These are phyloP conservation scores for Acrobasis suavella DNA, from an alignment of 2,888 invertebrate genomes.

Conservation along the genomic window DNA sequence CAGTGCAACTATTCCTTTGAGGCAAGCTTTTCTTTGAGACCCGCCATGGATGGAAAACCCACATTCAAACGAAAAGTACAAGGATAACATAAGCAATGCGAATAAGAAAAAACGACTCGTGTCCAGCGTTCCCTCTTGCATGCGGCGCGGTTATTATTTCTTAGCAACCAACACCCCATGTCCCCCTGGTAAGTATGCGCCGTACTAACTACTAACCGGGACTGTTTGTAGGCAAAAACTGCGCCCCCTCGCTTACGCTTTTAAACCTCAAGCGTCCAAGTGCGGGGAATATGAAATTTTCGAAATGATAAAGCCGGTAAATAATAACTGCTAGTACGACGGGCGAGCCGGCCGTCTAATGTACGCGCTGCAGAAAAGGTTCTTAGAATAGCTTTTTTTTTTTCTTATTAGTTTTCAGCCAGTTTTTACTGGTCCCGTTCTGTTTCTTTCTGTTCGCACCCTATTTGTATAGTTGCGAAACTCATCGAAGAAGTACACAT, in stretches of 20 bases:
- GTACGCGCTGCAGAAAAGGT: conserved; percentile 55
- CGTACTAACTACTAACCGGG: conserved; percentile 62
- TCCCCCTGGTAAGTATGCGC: conserved; percentile 62
- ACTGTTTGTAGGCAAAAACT: conserved; percentile 76
- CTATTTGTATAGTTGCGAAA: too few relatives aligned
- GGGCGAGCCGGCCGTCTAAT: conserved; percentile 69
- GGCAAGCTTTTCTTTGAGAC: conserved; percentile 3
- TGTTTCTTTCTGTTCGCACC: too few relatives aligned
- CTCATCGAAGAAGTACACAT: too few relatives aligned
- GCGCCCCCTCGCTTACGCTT: conserved; percentile 72
- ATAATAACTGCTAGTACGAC: conserved; percentile 80
- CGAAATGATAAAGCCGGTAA: conserved; percentile 83
- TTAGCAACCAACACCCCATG: conserved; percentile 61
- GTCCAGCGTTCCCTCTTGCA: conserved; percentile 64
- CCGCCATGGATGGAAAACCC: conserved; percentile 7
- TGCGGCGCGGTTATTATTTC: conserved; percentile 77
- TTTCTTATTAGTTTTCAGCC: neutral
- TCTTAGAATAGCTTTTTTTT: conserved; percentile 2
- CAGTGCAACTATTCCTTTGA: conserved; percentile 3
- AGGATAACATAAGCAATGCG: conserved; percentile 32
- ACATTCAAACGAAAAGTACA: conserved; percentile 28
- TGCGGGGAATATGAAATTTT: conserved; percentile 82
- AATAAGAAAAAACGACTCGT: conserved; percentile 34
- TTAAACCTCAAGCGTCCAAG: conserved; percentile 82
- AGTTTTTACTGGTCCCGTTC: too few relatives aligned